phyloP scores from a whole-genome alignment of 2,888 invertebrate species.

The Torymus auratus region DNA sequence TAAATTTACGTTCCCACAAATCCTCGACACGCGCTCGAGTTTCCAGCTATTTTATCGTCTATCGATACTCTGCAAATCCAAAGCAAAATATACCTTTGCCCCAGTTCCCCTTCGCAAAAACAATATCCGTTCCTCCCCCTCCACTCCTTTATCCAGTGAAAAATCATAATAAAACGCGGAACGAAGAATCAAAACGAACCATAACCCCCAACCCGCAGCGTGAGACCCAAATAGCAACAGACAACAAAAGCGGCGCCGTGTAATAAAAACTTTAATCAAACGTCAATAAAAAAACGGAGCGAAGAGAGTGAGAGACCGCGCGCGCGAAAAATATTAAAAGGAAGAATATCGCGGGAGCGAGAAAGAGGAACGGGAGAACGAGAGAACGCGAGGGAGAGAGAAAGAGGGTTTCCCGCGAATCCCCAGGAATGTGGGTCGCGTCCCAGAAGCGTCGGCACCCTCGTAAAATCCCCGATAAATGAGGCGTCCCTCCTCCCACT shows the following conservation, averaged over 20 bases:
- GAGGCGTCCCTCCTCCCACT: conserved; percentile 42
- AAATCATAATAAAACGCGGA: too few relatives aligned
- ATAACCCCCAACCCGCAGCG: too few relatives aligned
- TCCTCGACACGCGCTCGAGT: not conserved
- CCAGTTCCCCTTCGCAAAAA: too few relatives aligned
- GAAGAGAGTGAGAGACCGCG: not conserved
- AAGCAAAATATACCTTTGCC: too few relatives aligned
- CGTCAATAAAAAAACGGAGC: conserved; percentile 2
- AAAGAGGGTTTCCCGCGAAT: conserved; percentile 57
- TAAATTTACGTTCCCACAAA: too few relatives aligned
- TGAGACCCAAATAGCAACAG: not conserved
- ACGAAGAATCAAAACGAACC: too few relatives aligned
- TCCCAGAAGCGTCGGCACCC: conserved; percentile 65
- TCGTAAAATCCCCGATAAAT: conserved; percentile 65
- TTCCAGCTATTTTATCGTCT: too few relatives aligned
- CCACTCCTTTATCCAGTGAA: too few relatives aligned
- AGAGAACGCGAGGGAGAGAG: not conserved
- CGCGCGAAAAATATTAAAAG: not conserved
- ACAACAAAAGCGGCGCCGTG: not conserved
- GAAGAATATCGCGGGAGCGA: not conserved
- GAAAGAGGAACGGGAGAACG: not conserved
- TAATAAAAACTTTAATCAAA: conserved; percentile 40
- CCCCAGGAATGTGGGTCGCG: conserved; percentile 64
- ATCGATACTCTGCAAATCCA: too few relatives aligned
- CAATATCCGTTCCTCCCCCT: too few relatives aligned